Evolutionary conservation across 53 echinoderm and acorn worm genomes (phyloP).

Genomic region (Luidia sarsii): DNA sequence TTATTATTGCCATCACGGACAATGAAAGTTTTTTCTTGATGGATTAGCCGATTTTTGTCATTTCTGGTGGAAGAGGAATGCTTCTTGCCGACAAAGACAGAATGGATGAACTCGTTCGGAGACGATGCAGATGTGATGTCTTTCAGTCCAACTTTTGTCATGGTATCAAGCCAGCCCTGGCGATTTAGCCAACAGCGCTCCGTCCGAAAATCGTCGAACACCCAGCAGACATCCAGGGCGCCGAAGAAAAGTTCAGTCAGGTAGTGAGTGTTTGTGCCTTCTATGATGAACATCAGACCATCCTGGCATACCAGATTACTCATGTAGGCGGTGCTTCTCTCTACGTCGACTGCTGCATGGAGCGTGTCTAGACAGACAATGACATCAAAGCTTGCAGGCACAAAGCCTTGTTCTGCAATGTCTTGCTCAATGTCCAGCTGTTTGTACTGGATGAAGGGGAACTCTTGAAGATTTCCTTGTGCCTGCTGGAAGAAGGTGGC

Average conservation of each 20-base stretch:
- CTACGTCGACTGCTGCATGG: constrained; percentile 64
- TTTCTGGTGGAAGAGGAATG: constrained; percentile 3
- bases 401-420: constrained; percentile 76
- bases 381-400: constrained; percentile 77
- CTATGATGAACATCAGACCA: constrained; percentile 80
- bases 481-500: constrained; percentile 82
- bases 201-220: constrained; percentile 64
- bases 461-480: constrained; percentile 69
- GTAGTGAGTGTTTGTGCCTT: constrained; percentile 70
- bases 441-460: constrained; percentile 77
- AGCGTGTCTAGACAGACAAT: constrained; percentile 78
- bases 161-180: constrained; percentile 59
- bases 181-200: constrained; percentile 85
- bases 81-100: constrained; percentile 72
- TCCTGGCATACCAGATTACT: constrained; percentile 70
- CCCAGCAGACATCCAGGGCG: constrained; percentile 5
- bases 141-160: constrained; percentile 65
- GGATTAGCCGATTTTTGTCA: constrained; percentile 29
- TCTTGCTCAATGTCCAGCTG: constrained; percentile 84
- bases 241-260: constrained; percentile 80
- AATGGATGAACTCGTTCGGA: constrained; percentile 75
- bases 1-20: constrained; percentile 24
- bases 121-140: constrained; percentile 73
- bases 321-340: constrained; percentile 61
- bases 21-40: constrained; percentile 44